Conservation (phyloP, 2,797 vertebrate genomes). For the Anomalospiza imberbis region DNA sequence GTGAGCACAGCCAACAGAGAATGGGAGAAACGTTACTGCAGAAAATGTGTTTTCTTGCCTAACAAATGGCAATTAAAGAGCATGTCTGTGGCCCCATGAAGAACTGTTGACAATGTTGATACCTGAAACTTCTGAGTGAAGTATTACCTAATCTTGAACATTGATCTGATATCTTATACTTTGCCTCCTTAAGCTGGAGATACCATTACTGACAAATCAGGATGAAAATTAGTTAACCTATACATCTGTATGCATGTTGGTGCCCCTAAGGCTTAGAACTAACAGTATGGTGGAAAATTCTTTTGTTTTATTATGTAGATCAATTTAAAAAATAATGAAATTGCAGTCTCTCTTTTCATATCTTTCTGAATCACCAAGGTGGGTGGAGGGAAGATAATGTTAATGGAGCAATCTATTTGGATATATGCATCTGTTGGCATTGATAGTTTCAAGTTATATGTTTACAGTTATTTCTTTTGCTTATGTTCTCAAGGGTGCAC, state of each 20-base stretch:
- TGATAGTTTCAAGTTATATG: background rate
- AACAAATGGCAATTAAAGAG: background rate
- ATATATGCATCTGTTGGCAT: background rate
- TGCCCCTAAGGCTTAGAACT: background rate
- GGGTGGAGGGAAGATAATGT: background rate
- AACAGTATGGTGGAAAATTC: background rate
- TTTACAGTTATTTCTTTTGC: background rate
- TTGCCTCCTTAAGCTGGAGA: background rate
- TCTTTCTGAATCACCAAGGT: background rate
- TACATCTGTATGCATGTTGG: background rate
- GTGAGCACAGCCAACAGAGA: background rate
- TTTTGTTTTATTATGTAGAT: background rate
- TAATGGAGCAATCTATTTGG: background rate
- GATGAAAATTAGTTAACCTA: background rate
- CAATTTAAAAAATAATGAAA: background rate
- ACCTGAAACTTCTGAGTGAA: background rate
- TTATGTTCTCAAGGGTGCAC: background rate
- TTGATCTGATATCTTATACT: background rate
- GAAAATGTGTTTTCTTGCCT: background rate
- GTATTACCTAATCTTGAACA: background rate
- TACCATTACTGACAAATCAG: background rate
- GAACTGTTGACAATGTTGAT: background rate
- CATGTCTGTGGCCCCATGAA: accelerated
- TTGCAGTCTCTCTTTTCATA: background rate
- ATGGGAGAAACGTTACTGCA: background rate